A percentile compares a stretch with the other conserved stretches of the same genome.
phyloP scores from a whole-genome alignment of 2,113 vertebrate species.

The Corythornis vintsioides region DNA sequence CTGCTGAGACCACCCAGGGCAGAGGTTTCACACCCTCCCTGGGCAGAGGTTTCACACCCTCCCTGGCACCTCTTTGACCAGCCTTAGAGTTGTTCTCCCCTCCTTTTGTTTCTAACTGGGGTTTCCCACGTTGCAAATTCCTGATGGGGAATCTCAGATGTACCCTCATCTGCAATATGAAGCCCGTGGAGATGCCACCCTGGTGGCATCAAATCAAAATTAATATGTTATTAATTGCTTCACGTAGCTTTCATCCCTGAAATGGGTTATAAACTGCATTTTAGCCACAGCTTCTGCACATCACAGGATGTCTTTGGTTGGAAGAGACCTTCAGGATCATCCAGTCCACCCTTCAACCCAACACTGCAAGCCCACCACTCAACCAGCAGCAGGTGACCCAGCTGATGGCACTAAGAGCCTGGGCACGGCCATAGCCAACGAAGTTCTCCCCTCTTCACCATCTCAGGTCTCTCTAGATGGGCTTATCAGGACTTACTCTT shows the following conservation, averaged over 20 bases:
- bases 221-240: background rate
- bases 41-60: background rate
- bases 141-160: accelerated
- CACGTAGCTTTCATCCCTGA: too few relatives aligned
- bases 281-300: background rate
- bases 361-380: too few relatives aligned
- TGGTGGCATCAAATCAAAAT: background rate
- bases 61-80: background rate
- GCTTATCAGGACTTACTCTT: background rate
- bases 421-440: accelerated
- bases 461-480: accelerated
- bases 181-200: background rate
- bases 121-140: background rate
- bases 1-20: background rate
- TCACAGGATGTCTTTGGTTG: too few relatives aligned
- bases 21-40: background rate
- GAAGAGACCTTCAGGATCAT: too few relatives aligned
- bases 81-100: too few relatives aligned
- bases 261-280: background rate
- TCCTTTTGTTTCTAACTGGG: background rate
- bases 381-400: background rate
- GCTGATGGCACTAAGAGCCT: background rate
- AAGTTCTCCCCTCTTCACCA: background rate
- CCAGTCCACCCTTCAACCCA: too few relatives aligned
- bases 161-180: accelerated